Evolutionary conservation across 2,888 invertebrate genomes (phyloP).

Genomic region (Drosophila limbata): DNA sequence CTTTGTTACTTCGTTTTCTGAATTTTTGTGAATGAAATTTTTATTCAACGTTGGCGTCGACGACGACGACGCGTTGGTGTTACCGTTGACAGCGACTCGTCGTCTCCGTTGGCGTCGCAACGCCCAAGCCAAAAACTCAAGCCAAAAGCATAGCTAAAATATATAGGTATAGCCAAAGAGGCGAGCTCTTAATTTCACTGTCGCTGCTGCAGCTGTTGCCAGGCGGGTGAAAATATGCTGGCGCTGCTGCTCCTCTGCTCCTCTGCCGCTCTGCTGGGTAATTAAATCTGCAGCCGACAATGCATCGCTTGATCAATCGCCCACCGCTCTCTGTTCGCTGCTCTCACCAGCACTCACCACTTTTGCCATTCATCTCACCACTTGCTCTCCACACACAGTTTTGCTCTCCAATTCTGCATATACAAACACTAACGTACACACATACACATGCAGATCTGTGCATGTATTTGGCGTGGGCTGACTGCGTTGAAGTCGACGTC

Average conservation of each 20-base stretch:
- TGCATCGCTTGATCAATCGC: slow-evolving; percentile 66
- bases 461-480: slow-evolving; percentile 52
- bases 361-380: slow-evolving; percentile 17
- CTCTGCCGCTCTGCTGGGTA: slow-evolving; percentile 43
- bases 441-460: neutral
- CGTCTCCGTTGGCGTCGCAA: slow-evolving; percentile 47
- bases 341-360: slow-evolving; percentile 14
- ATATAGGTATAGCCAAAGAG: slow-evolving; percentile 21
- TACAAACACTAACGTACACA: slow-evolving; percentile 5
- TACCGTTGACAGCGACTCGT: slow-evolving; percentile 35
- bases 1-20: slow-evolving; percentile 60
- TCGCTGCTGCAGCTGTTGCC: slow-evolving; percentile 61
- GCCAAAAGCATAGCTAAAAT: slow-evolving; percentile 20
- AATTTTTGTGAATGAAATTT: slow-evolving; percentile 82
- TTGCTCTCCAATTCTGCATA: slow-evolving; percentile 36
- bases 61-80: slow-evolving; percentile 41
- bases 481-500: slow-evolving; percentile 22
- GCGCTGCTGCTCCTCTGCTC: neutral
- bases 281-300: slow-evolving; percentile 72
- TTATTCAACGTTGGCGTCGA: slow-evolving; percentile 74
- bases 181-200: slow-evolving; percentile 61
- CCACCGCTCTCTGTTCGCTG: slow-evolving; percentile 12
- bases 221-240: slow-evolving; percentile 72
- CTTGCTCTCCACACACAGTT: slow-evolving; percentile 22
- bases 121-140: slow-evolving; percentile 55